phyloP scores from a whole-genome alignment of 1,140 invertebrate genomes.

The Lepidurus couesii region DNA sequence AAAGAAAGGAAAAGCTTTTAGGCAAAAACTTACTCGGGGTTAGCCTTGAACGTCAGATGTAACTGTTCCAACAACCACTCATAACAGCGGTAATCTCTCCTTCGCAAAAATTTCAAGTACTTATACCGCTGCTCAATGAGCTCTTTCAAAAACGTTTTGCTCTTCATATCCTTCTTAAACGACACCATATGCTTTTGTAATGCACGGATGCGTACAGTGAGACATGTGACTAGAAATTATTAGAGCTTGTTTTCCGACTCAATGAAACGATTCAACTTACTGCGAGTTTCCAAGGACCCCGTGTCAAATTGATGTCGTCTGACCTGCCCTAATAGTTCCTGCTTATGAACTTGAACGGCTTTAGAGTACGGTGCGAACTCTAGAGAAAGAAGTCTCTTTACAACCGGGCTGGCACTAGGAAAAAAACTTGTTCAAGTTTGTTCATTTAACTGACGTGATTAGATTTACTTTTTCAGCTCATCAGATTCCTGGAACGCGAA shows the following conservation, averaged over 20 bases:
- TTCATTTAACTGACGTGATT: background rate
- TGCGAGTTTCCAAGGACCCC: conserved; percentile 52
- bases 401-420: conserved; percentile 52
- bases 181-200: conserved; percentile 50
- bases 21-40: conserved; percentile 50
- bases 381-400: conserved; percentile 54
- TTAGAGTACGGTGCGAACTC: conserved; percentile 48
- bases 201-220: conserved; percentile 52
- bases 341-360: conserved; percentile 42
- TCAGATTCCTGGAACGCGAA: conserved; percentile 46
- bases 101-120: conserved; percentile 58
- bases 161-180: conserved; percentile 49
- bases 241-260: background rate
- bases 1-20: background rate
- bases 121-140: conserved; percentile 70
- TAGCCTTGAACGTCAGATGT: conserved; percentile 65
- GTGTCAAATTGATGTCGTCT: conserved; percentile 52
- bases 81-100: conserved; percentile 72
- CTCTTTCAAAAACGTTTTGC: conserved; percentile 58
- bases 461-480: conserved; percentile 51
- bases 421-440: conserved; percentile 24
- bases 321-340: conserved; percentile 49
- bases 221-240: conserved; percentile 50
- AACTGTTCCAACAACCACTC: conserved; percentile 79
- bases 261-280: conserved; percentile 44